phyloP scores from a whole-genome alignment of 2,888 invertebrate genomes.

The Xestia sexstrigata region DNA sequence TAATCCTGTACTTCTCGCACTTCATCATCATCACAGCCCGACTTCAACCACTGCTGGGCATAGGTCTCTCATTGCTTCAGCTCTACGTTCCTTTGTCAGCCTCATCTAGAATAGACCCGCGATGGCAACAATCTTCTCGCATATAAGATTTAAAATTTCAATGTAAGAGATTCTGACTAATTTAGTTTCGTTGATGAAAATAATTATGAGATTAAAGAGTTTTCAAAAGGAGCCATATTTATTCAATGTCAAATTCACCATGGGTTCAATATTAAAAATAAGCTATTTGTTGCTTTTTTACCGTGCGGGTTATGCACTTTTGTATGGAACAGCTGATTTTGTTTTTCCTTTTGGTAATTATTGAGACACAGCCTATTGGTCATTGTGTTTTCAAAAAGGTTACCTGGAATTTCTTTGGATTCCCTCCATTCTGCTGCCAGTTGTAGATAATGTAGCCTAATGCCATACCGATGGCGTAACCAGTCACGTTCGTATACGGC shows the following conservation, averaged over 20 bases:
- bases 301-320: not conserved
- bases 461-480: conserved; percentile 74
- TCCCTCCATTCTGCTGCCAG: conserved; percentile 68
- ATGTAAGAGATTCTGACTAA: too few species aligned
- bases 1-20: not conserved
- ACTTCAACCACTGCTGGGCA: not conserved
- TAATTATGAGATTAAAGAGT: not conserved
- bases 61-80: not conserved
- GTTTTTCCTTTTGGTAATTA: not conserved
- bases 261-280: too few species aligned
- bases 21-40: not conserved
- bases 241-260: not conserved
- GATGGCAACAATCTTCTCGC: not conserved
- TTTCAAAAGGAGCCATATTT: not conserved
- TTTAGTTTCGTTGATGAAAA: not conserved
- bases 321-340: not conserved
- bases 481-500: conserved; percentile 76
- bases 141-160: not conserved
- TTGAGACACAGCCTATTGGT: not conserved
- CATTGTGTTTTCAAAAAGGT: not conserved
- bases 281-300: too few species aligned
- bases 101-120: not conserved
- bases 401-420: conserved; percentile 70
- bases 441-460: conserved; percentile 73
- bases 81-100: not conserved